Percentiles rank a stretch among this genome's conserved stretches.
Evolutionary conservation across 2,888 invertebrate genomes (phyloP).

Genomic region (Cheilosia urbana): DNA sequence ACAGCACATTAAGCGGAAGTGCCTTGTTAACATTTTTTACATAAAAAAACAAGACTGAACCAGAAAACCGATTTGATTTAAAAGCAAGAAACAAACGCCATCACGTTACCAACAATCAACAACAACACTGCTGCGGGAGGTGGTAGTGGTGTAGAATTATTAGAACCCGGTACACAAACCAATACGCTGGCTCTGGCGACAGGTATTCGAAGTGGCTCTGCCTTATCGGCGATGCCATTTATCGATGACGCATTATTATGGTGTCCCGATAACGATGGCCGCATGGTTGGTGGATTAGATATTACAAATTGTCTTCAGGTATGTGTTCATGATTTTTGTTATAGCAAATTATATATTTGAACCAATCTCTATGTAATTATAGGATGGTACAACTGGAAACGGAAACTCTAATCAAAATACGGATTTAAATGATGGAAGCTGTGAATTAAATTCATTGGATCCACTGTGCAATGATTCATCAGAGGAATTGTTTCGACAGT

Average conservation of each 20-base stretch:
- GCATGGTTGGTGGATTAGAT: conserved; percentile 90
- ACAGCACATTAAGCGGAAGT: conserved; percentile 46
- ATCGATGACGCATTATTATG: conserved; percentile 97
- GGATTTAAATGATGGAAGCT: conserved; percentile 78
- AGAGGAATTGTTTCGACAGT: conserved; percentile 92
- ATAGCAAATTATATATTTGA: neutral
- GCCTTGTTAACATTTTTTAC: conserved; percentile 44
- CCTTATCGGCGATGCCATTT: conserved; percentile 93
- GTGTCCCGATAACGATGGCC: conserved; percentile 97
- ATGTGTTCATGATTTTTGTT: conserved; percentile 74
- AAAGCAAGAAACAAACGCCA: conserved; percentile 43
- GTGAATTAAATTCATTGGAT: conserved; percentile 81
- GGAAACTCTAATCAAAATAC: conserved; percentile 80
- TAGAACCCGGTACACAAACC: conserved; percentile 72
- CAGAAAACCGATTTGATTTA: conserved; percentile 1
- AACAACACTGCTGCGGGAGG: conserved; percentile 31
- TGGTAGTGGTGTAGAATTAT: conserved; percentile 68
- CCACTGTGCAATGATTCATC: conserved; percentile 86
- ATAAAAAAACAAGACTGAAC: conserved; percentile 34
- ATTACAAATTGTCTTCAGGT: conserved; percentile 95
- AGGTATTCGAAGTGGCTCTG: conserved; percentile 84
- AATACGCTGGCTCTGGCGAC: conserved; percentile 83
- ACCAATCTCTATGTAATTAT: conserved; percentile 10
- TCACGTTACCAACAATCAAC: conserved; percentile 67
- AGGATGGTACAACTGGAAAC: conserved; percentile 78